These are phyloP conservation scores for Bovichtus diacanthus DNA, from an alignment of 2,797 vertebrate species.

Conservation along the genomic window DNA sequence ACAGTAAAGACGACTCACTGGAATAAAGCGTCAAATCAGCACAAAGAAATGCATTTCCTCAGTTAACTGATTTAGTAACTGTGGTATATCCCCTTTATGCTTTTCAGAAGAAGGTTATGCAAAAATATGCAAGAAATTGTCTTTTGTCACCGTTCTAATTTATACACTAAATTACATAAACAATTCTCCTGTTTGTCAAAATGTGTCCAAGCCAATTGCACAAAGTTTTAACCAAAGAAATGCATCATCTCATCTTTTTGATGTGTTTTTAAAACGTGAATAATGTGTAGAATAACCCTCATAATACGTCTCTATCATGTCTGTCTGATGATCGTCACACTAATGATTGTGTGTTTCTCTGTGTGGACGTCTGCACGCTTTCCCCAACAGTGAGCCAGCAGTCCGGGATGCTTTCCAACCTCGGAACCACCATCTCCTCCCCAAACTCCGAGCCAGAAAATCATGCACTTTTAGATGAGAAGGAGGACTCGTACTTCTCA, in stretches of 20 bases:
- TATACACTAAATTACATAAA: conserved; percentile 1
- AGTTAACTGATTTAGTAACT: background rate
- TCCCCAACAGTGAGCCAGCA: conserved; percentile 91
- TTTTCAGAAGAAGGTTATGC: background rate
- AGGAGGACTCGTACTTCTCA: conserved; percentile 98
- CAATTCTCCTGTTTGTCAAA: background rate
- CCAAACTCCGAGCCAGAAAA: conserved; percentile 98
- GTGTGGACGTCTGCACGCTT: conserved; percentile 45
- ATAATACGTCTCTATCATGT: conserved; percentile 21
- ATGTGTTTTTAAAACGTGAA: conserved; percentile 14
- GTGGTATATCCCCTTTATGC: background rate
- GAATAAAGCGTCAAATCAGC: background rate
- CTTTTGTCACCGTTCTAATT: conserved; percentile 14
- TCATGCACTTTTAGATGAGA: conserved; percentile 99
- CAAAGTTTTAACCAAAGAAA: background rate
- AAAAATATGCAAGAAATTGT: background rate
- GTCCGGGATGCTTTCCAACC: conserved; percentile 94
- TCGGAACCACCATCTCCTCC: conserved; percentile 96
- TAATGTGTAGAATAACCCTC: conserved; percentile 13
- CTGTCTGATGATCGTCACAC: conserved; percentile 53
- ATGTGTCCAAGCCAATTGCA: background rate
- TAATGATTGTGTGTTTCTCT: conserved; percentile 51
- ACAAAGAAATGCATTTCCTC: background rate
- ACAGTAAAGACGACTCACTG: no score
- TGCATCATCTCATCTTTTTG: background rate